Conservation (phyloP, 2,888 invertebrate genomes). For the Melanchra persicariae region DNA sequence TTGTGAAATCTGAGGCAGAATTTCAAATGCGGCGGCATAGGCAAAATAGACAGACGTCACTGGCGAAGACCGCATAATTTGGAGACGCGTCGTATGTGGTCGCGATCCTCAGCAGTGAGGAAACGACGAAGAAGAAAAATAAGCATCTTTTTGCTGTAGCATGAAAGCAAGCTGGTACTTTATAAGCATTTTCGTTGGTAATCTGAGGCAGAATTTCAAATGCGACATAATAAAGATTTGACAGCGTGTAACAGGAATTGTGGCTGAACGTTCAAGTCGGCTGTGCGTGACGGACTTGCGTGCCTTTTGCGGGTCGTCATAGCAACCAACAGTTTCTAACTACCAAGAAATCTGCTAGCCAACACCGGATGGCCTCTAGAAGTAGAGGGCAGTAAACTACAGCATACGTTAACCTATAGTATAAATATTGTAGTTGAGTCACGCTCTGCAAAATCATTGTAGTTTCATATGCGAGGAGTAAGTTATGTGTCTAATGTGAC, state of each 20-base stretch:
- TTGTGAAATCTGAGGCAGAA: constrained; percentile 30
- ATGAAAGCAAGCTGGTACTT: background rate
- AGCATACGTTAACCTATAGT: constrained; percentile 37
- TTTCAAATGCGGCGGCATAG: constrained; percentile 42
- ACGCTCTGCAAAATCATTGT: constrained; percentile 34
- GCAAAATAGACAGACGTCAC: too few species aligned
- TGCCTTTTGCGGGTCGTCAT: constrained; percentile 75
- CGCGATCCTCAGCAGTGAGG: too few species aligned
- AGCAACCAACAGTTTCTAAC: constrained; percentile 77
- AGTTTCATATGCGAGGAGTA: constrained; percentile 32
- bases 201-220: constrained; percentile 38
- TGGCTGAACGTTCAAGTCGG: constrained; percentile 60
- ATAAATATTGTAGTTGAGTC: constrained; percentile 33
- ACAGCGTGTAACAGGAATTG: constrained; percentile 68
- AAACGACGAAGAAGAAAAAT: too few species aligned
- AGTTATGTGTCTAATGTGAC: constrained; percentile 31
- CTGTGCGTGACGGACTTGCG: constrained; percentile 80
- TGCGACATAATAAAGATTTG: constrained; percentile 55
- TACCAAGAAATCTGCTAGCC: constrained; percentile 57
- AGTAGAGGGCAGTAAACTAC: constrained; percentile 64
- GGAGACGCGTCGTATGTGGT: too few species aligned
- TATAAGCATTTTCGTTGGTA: constrained; percentile 15
- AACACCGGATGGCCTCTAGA: constrained; percentile 66
- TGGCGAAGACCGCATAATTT: too few species aligned
- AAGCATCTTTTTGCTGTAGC: too few species aligned